A percentile compares a stretch with the other conserved stretches of the same genome.
Evolutionary conservation across 2,888 invertebrate genomes (phyloP).

Genomic region (Chloroclystis v-ata): DNA sequence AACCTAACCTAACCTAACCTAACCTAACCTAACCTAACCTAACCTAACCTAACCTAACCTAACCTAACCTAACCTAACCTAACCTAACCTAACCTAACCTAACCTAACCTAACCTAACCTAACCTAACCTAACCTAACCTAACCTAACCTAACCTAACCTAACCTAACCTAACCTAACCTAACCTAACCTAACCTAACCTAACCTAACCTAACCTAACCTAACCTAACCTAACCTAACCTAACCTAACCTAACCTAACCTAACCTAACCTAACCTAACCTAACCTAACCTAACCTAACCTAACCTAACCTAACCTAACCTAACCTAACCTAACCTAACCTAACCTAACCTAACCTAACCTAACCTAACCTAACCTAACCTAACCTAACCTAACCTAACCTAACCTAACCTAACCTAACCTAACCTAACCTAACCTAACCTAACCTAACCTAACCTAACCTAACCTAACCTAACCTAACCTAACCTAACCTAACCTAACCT

Average conservation of each 20-base stretch:
- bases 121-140: conserved; percentile 26
- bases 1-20: too few relatives aligned
- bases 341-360: conserved; percentile 32
- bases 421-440: conserved; percentile 20
- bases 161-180: conserved; percentile 22
- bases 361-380: conserved; percentile 26
- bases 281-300: conserved; percentile 22
- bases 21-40: too few relatives aligned
- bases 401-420: conserved; percentile 22
- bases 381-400: conserved; percentile 27
- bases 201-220: conserved; percentile 31
- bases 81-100: conserved; percentile 31
- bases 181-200: conserved; percentile 20
- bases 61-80: conserved; percentile 23
- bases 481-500: conserved; percentile 26
- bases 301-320: conserved; percentile 20
- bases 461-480: conserved; percentile 32
- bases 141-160: conserved; percentile 27
- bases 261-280: conserved; percentile 27
- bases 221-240: conserved; percentile 32
- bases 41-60: too few relatives aligned
- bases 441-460: conserved; percentile 31
- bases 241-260: conserved; percentile 26
- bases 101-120: conserved; percentile 32
- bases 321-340: conserved; percentile 31